phyloP scores from a whole-genome alignment of 2,113 vertebrate species.

The Ophthalmotilapia sp. region DNA sequence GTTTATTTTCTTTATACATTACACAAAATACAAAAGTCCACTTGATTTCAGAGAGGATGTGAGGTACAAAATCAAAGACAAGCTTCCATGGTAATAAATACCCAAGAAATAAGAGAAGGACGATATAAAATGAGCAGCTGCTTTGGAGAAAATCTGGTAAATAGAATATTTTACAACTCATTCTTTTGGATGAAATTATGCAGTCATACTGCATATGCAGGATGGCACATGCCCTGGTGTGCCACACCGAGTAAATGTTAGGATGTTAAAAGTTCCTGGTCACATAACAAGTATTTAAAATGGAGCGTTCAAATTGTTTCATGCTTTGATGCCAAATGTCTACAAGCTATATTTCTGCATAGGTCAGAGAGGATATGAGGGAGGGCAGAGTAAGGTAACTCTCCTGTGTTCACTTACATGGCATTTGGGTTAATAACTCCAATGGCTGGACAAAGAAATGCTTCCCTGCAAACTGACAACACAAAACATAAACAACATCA shows the following conservation, averaged over 20 bases:
- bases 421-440: slow-evolving; percentile 46
- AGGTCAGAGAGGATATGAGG: background rate
- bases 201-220: background rate
- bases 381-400: background rate
- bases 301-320: background rate
- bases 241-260: background rate
- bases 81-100: slow-evolving; percentile 56
- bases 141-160: background rate
- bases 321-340: background rate
- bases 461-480: background rate
- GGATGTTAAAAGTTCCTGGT: background rate
- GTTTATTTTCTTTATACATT: slow-evolving; percentile 39
- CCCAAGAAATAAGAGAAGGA: background rate
- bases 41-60: background rate
- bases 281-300: background rate
- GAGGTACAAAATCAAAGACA: slow-evolving; percentile 18
- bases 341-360: background rate
- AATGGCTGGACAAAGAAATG: background rate
- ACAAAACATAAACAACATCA: background rate
- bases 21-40: slow-evolving; percentile 20
- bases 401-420: slow-evolving; percentile 45
- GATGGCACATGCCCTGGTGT: background rate
- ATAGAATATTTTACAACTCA: slow-evolving; percentile 67
- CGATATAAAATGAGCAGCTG: background rate
- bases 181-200: slow-evolving; percentile 15